phyloP scores from a whole-genome alignment of 2,888 invertebrate species.

The Tenthredo amoena region DNA sequence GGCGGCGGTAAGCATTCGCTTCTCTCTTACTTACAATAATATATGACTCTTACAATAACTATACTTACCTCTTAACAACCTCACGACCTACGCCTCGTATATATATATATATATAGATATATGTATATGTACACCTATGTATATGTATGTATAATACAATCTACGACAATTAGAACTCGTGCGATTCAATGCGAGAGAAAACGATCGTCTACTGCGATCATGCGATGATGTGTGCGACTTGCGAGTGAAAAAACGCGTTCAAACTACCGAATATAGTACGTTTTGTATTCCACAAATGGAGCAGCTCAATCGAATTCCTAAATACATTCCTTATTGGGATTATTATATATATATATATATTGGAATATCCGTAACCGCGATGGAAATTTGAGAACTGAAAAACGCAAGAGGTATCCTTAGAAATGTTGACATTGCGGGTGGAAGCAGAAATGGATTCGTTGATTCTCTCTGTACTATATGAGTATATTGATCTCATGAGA shows the following conservation, averaged over 20 bases:
- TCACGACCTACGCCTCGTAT: conserved; percentile 12
- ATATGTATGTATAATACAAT: conserved; percentile 8
- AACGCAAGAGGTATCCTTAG: too few species aligned
- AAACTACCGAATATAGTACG: background rate
- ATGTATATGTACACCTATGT: too few species aligned
- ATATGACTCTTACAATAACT: conserved; percentile 28
- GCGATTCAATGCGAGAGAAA: conserved; percentile 31
- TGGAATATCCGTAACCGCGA: background rate
- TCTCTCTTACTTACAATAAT: conserved; percentile 29
- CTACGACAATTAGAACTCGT: conserved; percentile 26
- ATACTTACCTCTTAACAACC: conserved; percentile 38
- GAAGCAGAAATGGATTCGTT: too few species aligned
- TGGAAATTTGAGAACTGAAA: too few species aligned
- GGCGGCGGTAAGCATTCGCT: conserved; percentile 86
- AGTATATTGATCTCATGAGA: background rate
- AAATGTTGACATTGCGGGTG: too few species aligned
- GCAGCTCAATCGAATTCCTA: background rate
- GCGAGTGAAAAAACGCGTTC: background rate
- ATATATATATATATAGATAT: background rate
- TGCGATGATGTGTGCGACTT: background rate
- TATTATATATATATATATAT: background rate
- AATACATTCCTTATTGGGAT: background rate
- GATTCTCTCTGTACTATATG: background rate
- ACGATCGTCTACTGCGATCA: conserved; percentile 5
- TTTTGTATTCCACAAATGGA: background rate